Evolutionary conservation across 2,113 vertebrate genomes (phyloP).

Genomic region (Formicarius rufipectus): DNA sequence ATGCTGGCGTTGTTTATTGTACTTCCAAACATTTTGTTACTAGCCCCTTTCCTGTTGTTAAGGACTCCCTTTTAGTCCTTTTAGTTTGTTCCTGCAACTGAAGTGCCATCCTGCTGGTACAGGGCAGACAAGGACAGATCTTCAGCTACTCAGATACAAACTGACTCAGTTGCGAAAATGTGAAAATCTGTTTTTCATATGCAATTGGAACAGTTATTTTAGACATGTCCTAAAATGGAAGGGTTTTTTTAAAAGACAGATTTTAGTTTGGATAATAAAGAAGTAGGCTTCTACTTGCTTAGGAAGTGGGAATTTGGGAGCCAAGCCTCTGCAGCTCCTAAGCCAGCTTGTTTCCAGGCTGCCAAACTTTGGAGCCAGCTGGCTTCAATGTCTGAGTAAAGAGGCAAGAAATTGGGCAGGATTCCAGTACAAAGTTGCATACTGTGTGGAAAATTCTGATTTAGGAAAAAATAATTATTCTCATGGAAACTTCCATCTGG

Average conservation of each 20-base stretch:
- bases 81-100: neutral
- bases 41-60: neutral
- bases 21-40: neutral
- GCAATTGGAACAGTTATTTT: conserved; percentile 45
- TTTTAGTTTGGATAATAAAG: conserved; percentile 7
- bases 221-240: conserved; percentile 14
- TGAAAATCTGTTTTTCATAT: conserved; percentile 30
- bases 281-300: neutral
- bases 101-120: neutral
- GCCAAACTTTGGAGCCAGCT: conserved; percentile 28
- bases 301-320: neutral
- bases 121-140: conserved; percentile 8
- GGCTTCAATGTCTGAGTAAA: conserved; percentile 20
- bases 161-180: neutral
- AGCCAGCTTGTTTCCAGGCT: neutral
- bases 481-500: neutral
- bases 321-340: neutral
- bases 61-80: neutral
- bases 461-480: neutral
- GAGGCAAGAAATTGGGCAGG: conserved; percentile 4
- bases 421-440: neutral
- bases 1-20: neutral
- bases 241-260: neutral
- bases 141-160: neutral
- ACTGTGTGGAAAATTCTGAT: neutral